phyloP scores from a whole-genome alignment of 2,797 vertebrate species.

The Lerista edwardsae region DNA sequence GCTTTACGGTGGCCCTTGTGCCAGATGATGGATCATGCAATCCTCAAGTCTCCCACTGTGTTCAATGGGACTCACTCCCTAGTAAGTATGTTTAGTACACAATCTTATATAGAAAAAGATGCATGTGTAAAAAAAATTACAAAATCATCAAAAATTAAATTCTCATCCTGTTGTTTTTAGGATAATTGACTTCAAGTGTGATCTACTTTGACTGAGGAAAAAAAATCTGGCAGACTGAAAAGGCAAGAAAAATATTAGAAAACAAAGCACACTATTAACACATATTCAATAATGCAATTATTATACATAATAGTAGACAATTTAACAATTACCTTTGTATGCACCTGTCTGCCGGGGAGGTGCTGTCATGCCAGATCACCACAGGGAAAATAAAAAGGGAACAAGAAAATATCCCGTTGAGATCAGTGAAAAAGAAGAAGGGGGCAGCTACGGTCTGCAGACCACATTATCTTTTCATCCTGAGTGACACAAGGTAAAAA shows the following conservation, averaged over 20 bases:
- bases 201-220: neutral
- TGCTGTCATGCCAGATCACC: neutral
- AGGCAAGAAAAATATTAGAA: neutral
- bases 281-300: conserved; percentile 2
- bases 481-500: neutral
- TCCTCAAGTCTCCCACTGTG: too few relatives aligned
- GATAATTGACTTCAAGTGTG: conserved; percentile 1
- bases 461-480: neutral
- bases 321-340: conserved; percentile 8
- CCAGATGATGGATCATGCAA: too few relatives aligned
- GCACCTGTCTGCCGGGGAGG: neutral
- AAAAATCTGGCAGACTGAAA: neutral
- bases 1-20: too few relatives aligned
- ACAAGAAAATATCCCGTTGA: neutral
- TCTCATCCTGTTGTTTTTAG: neutral
- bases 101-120: too few relatives aligned
- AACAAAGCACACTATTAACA: neutral
- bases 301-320: conserved; percentile 7
- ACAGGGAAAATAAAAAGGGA: neutral
- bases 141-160: neutral
- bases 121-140: neutral
- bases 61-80: too few relatives aligned
- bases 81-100: too few relatives aligned
- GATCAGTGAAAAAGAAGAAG: neutral
- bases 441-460: neutral